Evolutionary conservation across 2,888 invertebrate genomes (phyloP).

Genomic region (Therioaphis trifolii): DNA sequence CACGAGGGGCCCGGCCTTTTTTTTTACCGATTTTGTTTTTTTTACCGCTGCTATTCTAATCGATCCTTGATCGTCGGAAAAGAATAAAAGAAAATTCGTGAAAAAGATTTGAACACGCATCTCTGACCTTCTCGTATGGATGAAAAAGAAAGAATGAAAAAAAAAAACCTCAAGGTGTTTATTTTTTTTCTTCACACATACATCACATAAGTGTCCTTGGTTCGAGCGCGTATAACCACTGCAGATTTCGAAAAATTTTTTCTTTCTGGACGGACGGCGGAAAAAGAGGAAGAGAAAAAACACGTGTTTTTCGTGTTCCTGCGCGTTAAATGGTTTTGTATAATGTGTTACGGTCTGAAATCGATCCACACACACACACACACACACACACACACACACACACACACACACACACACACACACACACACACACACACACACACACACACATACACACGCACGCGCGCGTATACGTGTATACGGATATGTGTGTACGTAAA

Average conservation of each 20-base stretch:
- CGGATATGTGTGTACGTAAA: too few relatives aligned
- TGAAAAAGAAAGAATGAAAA: too few relatives aligned
- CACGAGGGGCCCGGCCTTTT: too few relatives aligned
- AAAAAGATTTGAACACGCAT: constrained; percentile 55
- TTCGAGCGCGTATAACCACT: too few relatives aligned
- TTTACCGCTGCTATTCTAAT: not conserved
- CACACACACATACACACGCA: too few relatives aligned
- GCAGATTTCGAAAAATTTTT: constrained; percentile 49
- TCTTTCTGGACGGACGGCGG: constrained; percentile 20
- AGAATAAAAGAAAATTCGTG: constrained; percentile 61
- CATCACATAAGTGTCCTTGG: constrained; percentile 44
- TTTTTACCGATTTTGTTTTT: too few relatives aligned
- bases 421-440: too few relatives aligned
- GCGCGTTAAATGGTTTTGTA: constrained; percentile 7
- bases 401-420: too few relatives aligned
- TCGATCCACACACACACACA: not conserved
- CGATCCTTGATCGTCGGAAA: constrained; percentile 44
- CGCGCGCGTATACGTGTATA: too few relatives aligned
- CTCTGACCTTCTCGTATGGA: constrained; percentile 49
- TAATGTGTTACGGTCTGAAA: not conserved
- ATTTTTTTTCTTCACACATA: not conserved
- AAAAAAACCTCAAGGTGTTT: constrained; percentile 52
- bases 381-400: too few relatives aligned
- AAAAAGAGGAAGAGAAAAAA: constrained; percentile 10
- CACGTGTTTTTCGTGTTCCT: not conserved